phyloP scores from a whole-genome alignment of 1,140 invertebrate species.

The Drosophila kepulauana region DNA sequence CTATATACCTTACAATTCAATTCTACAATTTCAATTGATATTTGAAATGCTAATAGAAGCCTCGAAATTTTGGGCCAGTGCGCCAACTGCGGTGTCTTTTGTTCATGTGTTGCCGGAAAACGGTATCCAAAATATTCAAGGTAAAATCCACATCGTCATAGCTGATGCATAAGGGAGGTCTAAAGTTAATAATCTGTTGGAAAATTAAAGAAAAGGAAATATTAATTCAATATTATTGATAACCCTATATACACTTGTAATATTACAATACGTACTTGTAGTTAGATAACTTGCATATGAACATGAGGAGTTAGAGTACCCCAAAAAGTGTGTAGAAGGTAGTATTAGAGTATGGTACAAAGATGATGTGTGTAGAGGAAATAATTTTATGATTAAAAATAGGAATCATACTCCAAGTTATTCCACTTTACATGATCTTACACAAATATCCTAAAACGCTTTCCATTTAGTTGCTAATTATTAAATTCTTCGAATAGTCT shows the following conservation, averaged over 20 bases:
- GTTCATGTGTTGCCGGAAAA: slow-evolving; percentile 84
- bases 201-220: slow-evolving; percentile 1
- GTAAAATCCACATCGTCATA: slow-evolving; percentile 94
- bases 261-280: slow-evolving; percentile 35
- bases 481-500: background rate
- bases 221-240: background rate
- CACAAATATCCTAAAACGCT: too few relatives aligned
- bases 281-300: slow-evolving; percentile 44
- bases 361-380: slow-evolving; percentile 20
- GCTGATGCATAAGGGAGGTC: slow-evolving; percentile 97
- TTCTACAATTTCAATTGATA: background rate
- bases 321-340: slow-evolving; percentile 22
- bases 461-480: background rate
- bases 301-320: slow-evolving; percentile 47
- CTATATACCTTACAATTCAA: background rate
- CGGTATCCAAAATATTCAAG: slow-evolving; percentile 87
- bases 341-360: slow-evolving; percentile 24
- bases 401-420: background rate
- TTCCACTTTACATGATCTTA: background rate
- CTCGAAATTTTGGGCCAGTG: background rate
- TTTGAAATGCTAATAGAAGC: slow-evolving; percentile 9
- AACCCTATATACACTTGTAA: background rate
- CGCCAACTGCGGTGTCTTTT: slow-evolving; percentile 70
- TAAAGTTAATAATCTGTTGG: slow-evolving; percentile 93
- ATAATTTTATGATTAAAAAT: background rate